These are phyloP conservation scores for Siniperca undulata DNA, from an alignment of 2,797 vertebrate species.

Conservation along the genomic window DNA sequence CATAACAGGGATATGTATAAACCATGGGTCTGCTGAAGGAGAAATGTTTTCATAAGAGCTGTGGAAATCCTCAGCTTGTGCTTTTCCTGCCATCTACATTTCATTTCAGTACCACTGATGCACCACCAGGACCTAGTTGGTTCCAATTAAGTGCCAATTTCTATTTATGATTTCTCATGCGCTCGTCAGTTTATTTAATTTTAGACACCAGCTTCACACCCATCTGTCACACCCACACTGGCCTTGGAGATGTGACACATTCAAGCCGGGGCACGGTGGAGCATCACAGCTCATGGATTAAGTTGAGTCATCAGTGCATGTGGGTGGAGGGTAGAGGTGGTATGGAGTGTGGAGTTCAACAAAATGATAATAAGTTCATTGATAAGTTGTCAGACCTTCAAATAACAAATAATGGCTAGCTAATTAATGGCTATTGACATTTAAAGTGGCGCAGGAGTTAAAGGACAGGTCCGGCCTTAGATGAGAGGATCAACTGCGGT, in stretches of 20 bases:
- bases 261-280: constrained; percentile 28
- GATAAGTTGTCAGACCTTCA: constrained; percentile 59
- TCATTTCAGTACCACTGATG: constrained; percentile 23
- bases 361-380: constrained; percentile 56
- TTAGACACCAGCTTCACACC: constrained; percentile 56
- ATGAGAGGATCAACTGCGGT: constrained; percentile 35
- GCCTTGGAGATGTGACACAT: constrained; percentile 45
- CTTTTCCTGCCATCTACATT: constrained; percentile 34
- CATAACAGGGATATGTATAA: constrained; percentile 47
- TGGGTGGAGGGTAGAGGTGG: constrained; percentile 29
- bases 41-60: constrained; percentile 44
- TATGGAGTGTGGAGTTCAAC: constrained; percentile 32
- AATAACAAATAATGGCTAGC: constrained; percentile 51
- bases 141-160: constrained; percentile 48
- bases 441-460: constrained; percentile 46
- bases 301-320: constrained; percentile 44
- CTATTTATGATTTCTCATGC: constrained; percentile 49
- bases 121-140: constrained; percentile 38
- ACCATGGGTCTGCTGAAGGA: constrained; percentile 56
- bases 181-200: constrained; percentile 54
- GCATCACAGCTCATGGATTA: constrained; percentile 29
- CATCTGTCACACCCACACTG: constrained; percentile 63
- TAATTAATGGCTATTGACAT: constrained; percentile 69
- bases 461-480: constrained; percentile 41
- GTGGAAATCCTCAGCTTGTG: constrained; percentile 39